Evolutionary conservation across 1,140 invertebrate genomes (phyloP).

Genomic region (Diachasma alloeum): DNA sequence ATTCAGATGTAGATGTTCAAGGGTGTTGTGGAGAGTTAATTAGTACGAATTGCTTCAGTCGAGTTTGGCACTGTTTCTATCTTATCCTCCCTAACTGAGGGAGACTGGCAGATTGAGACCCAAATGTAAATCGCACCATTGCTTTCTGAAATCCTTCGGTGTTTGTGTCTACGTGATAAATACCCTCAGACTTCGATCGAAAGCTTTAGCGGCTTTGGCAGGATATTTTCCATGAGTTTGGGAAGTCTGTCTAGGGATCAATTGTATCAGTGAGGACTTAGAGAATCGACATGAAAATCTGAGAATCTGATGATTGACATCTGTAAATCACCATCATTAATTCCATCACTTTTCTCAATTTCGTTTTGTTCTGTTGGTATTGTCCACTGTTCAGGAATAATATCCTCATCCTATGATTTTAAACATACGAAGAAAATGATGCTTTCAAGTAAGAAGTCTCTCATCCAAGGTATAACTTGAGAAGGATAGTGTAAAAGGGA

Average conservation of each 20-base stretch:
- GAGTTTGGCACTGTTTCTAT: conserved; percentile 35
- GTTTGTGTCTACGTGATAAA: neutral
- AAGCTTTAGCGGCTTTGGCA: neutral
- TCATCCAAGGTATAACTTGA: conserved; percentile 15
- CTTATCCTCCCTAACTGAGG: conserved; percentile 33
- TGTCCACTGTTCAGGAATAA: neutral
- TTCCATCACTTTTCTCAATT: neutral
- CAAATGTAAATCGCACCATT: neutral
- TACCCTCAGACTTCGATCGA: neutral
- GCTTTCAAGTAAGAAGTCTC: neutral
- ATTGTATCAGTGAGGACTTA: neutral
- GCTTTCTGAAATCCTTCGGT: neutral
- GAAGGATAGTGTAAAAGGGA: conserved; percentile 12
- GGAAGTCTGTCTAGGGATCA: neutral
- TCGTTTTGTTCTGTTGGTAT: neutral
- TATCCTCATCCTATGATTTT: neutral
- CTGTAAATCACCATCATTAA: neutral
- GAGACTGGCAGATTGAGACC: conserved; percentile 13
- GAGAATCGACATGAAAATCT: neutral
- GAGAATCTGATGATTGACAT: neutral
- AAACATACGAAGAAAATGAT: neutral
- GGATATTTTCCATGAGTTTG: neutral
- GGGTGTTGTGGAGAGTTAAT: conserved; percentile 49
- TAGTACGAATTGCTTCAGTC: conserved; percentile 51
- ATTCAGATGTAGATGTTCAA: neutral